These are phyloP conservation scores for Chrysolina americana DNA, from an alignment of 2,888 invertebrate species.

Conservation along the genomic window DNA sequence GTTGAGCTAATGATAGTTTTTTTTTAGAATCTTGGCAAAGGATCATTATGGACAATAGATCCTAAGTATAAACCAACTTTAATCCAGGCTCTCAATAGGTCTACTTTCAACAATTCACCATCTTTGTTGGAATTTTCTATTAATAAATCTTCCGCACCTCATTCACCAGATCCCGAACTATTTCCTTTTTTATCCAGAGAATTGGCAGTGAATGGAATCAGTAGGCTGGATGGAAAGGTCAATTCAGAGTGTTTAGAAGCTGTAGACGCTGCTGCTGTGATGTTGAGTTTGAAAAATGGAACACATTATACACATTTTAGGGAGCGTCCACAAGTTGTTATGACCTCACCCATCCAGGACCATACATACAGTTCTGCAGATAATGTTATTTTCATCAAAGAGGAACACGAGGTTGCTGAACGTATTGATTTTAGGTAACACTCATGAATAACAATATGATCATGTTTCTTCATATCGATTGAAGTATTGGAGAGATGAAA, in stretches of 20 bases:
- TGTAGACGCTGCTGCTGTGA: constrained; percentile 88
- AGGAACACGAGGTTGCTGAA: constrained; percentile 72
- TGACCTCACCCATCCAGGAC: constrained; percentile 92
- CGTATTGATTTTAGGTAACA: constrained; percentile 71
- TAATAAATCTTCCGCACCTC: constrained; percentile 59
- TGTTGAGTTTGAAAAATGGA: constrained; percentile 90
- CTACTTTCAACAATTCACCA: constrained; percentile 71
- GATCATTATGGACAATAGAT: constrained; percentile 96
- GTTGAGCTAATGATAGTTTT: not conserved
- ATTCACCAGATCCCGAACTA: constrained; percentile 82
- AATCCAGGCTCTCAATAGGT: constrained; percentile 88
- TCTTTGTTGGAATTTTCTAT: constrained; percentile 57
- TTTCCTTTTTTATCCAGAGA: constrained; percentile 88
- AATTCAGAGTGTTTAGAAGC: constrained; percentile 76
- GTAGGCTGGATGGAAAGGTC: constrained; percentile 34
- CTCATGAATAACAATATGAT: no score
- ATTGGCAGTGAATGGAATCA: constrained; percentile 72
- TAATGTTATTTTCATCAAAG: constrained; percentile 46
- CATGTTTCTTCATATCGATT: no score
- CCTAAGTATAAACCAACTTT: constrained; percentile 91
- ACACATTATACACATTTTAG: constrained; percentile 62
- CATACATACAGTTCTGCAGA: constrained; percentile 88
- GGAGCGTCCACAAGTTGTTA: constrained; percentile 77
- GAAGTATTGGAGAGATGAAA: no score
- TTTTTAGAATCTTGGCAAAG: constrained; percentile 90